phyloP scores from a whole-genome alignment of 2,888 invertebrate species.

The Tipula helvola region DNA sequence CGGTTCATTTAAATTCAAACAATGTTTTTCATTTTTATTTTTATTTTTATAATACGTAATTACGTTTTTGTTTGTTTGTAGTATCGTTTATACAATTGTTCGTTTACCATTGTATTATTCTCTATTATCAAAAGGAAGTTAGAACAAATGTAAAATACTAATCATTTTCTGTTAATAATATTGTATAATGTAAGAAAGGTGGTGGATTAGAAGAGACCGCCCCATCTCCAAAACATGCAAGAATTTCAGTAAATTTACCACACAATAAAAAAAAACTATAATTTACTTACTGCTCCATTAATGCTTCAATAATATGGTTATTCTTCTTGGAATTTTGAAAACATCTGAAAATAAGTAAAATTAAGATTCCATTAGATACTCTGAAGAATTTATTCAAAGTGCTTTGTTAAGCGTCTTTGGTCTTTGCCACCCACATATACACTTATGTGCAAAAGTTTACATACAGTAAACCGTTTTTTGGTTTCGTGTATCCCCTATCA shows the following conservation, averaged over 20 bases:
- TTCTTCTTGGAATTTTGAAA: too few relatives aligned
- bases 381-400: too few relatives aligned
- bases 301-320: too few relatives aligned
- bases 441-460: too few relatives aligned
- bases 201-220: background rate
- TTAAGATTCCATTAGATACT: too few relatives aligned
- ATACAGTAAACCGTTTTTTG: too few relatives aligned
- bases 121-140: background rate
- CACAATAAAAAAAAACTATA: too few relatives aligned
- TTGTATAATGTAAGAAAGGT: background rate
- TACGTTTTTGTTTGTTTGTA: background rate
- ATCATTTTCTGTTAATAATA: background rate
- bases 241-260: background rate
- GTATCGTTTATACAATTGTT: background rate
- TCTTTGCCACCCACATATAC: too few relatives aligned
- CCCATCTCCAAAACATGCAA: background rate
- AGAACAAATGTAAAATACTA: background rate
- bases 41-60: background rate
- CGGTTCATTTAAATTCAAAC: conserved; percentile 4
- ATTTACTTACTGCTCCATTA: too few relatives aligned
- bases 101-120: background rate
- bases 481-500: too few relatives aligned
- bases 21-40: background rate
- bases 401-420: too few relatives aligned
- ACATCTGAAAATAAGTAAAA: too few relatives aligned